Base-by-base conservation (phyloP, 1,140 invertebrate species). In the Drosophila busckii region DNA sequence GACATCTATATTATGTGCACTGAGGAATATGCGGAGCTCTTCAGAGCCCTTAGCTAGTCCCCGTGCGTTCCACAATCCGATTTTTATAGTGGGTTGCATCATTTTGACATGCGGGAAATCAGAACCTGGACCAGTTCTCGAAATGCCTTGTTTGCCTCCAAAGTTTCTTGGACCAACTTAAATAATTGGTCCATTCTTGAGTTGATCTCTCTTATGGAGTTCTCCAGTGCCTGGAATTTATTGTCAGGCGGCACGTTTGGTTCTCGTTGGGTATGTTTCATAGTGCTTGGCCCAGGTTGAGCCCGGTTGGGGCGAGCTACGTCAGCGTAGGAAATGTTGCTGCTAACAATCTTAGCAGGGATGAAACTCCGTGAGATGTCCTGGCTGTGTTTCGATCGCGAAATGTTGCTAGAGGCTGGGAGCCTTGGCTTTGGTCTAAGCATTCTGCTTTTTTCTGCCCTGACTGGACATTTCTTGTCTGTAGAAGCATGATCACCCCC, bases 111-210 rank as follows among this genome's bases (percentile, higher is more conserved):
- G 4, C 15, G 40, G 3, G 28, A 5, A 23, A 54, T 54, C 0
- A 45, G 40, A 37, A 45, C 32, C 10, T 22, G 10, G n/a, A 48
- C 54, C 23, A 44, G 12, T 31, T 48, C 54, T 22, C 44, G 16
- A 4, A 58, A 49, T 5, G 48, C 48, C n/a, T 45, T 60, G 19
- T 38, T 60, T 4, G 32, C 15, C 20, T 45, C 32, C 13, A 31
- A 9, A 19, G 35, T 49, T 34, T 58, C 44, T 3, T 49, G 37
- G 5, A 58, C n/a, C 9, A 49, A 10, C 12, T 58, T 48, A 8
- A 58, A 41, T 16, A 41, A n/a, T 35, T 58, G 35, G 8, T 58
- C 42, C 41, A 46, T 46, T 40, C 26, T 56, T 7, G 22, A 12
- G 12, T 58, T 42, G 25, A 32, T 49, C 9, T 22, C 35, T 10